These are phyloP conservation scores for Malurus splendens DNA, from an alignment of 2,797 vertebrate species.

Conservation along the genomic window DNA sequence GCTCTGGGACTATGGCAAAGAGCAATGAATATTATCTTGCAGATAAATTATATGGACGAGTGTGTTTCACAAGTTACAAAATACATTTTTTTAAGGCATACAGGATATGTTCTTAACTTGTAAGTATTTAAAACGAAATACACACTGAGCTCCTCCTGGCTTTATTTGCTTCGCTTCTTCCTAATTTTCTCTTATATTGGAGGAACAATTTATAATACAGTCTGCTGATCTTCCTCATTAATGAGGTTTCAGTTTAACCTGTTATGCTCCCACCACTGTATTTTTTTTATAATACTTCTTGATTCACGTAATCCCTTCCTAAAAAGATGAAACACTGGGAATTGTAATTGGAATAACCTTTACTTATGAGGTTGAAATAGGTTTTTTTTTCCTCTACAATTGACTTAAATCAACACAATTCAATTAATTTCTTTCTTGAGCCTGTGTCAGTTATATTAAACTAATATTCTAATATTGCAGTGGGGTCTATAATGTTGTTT, in stretches of 20 bases:
- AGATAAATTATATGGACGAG: neutral
- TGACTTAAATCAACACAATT: neutral
- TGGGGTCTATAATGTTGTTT: neutral
- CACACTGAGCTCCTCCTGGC: neutral
- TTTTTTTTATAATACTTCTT: neutral
- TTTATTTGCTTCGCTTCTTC: neutral
- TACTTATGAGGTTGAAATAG: neutral
- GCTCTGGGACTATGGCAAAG: neutral
- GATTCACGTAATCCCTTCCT: neutral
- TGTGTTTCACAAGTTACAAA: neutral
- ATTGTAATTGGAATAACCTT: neutral
- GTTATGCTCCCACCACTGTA: neutral
- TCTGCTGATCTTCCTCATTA: neutral
- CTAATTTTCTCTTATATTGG: neutral
- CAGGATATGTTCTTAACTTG: neutral
- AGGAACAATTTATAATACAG: neutral
- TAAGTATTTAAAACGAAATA: neutral
- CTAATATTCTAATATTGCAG: neutral
- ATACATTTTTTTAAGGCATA: neutral
- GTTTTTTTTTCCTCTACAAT: neutral
- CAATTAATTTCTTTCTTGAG: neutral
- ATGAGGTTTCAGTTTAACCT: neutral
- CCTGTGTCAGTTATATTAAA: neutral
- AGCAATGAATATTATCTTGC: neutral
- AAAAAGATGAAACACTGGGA: neutral